Percentiles rank a stretch among this genome's conserved stretches.
Evolutionary conservation across 2,888 invertebrate genomes (phyloP).

Genomic region (Plutella xylostella): DNA sequence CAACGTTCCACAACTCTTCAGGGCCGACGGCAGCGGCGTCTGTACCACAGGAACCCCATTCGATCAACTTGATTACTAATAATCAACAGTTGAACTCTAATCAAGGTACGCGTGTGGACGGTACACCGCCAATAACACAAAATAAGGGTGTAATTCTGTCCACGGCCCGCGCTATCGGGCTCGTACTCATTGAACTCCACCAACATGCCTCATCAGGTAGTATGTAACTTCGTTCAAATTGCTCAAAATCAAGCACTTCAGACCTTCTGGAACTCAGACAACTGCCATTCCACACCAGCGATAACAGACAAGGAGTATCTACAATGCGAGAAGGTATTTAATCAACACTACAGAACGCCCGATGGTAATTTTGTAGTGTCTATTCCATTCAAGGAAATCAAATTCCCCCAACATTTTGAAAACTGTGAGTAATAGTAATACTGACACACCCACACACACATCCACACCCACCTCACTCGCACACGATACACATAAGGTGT

Average conservation of each 20-base stretch:
- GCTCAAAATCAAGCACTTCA: too few relatives aligned
- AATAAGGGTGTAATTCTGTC: slow-evolving; percentile 3
- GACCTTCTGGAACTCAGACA: too few relatives aligned
- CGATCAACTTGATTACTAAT: neutral
- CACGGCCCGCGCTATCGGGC: too few relatives aligned
- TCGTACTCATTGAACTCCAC: too few relatives aligned
- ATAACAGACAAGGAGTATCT: too few relatives aligned
- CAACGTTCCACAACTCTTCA: neutral
- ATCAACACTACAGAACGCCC: neutral
- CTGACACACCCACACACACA: neutral
- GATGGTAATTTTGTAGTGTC: slow-evolving; percentile 1
- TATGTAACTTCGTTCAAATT: too few relatives aligned
- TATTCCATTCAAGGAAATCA: slow-evolving; percentile 7
- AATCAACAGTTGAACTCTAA: neutral
- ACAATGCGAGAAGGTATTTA: neutral
- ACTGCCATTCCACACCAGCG: too few relatives aligned
- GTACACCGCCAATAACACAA: neutral
- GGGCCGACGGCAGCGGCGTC: neutral
- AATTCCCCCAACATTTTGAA: too few relatives aligned
- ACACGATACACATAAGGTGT: slow-evolving; percentile 8
- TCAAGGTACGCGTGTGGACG: neutral
- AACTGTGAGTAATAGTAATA: neutral
- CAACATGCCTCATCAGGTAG: too few relatives aligned
- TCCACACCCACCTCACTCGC: neutral
- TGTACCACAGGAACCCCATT: neutral